Evolutionary conservation across 2,113 vertebrate genomes (phyloP).

Genomic region (Peromyscus polionotus): DNA sequence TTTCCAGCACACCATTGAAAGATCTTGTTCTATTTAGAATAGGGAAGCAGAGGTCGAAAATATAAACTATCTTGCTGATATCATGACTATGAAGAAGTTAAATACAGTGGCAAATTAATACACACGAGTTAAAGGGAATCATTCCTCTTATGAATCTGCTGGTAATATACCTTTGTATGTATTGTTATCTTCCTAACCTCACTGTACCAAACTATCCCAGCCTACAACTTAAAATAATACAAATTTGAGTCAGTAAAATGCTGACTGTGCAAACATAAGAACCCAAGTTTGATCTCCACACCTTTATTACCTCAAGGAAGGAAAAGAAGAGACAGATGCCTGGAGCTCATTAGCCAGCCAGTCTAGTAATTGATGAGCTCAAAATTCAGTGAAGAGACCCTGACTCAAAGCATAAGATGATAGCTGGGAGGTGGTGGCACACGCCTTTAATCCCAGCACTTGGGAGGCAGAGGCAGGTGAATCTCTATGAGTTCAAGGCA

Average conservation of each 20-base stretch:
- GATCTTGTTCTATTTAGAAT: not conserved
- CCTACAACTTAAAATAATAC: not conserved
- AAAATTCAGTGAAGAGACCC: not conserved
- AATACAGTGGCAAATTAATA: not conserved
- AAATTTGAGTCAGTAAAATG: not conserved
- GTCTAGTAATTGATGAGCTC: not conserved
- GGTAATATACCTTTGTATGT: not conserved
- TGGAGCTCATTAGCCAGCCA: not conserved
- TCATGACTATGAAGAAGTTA: not conserved
- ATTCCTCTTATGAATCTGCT: not conserved
- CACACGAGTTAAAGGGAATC: not conserved
- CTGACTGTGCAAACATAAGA: not conserved
- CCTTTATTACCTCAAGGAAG: not conserved
- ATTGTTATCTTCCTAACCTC: not conserved
- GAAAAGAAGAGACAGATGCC: not conserved
- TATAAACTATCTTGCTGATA: not conserved
- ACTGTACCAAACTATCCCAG: not conserved
- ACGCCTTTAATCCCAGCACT: too few species aligned
- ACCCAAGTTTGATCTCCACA: not conserved
- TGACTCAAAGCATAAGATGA: too few species aligned
- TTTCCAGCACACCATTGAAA: not conserved
- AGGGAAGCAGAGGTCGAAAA: not conserved
- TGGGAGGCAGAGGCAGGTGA: too few species aligned
- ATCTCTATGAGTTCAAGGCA: too few species aligned
- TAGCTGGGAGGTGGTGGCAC: too few species aligned